Percentiles rank a stretch among this genome's conserved stretches.
These are phyloP conservation scores for Drosophila pallidifrons DNA, from an alignment of 1,140 invertebrate genomes.

Conservation along the genomic window DNA sequence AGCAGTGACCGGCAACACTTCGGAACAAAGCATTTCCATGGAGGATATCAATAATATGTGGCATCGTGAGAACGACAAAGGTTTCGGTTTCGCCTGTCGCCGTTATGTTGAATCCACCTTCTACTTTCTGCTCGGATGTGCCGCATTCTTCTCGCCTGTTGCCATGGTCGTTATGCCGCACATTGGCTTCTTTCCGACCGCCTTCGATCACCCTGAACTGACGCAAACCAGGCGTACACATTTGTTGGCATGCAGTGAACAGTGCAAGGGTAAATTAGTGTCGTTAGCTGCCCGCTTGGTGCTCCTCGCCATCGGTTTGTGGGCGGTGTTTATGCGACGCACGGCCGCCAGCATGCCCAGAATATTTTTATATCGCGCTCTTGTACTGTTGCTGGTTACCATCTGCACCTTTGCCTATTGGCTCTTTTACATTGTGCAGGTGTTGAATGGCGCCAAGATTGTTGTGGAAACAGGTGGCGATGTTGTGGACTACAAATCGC, in stretches of 20 bases:
- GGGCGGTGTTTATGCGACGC: constrained; percentile 93
- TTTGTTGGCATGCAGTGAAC: constrained; percentile 90
- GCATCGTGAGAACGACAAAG: constrained; percentile 90
- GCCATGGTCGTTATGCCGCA: constrained; percentile 97
- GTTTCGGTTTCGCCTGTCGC: constrained; percentile 90
- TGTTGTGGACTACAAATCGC: constrained; percentile 91
- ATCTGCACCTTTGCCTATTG: constrained; percentile 98
- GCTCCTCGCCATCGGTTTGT: constrained; percentile 95
- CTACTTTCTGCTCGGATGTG: constrained; percentile 90
- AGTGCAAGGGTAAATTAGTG: constrained; percentile 93
- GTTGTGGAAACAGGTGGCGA: constrained; percentile 90
- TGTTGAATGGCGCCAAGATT: constrained; percentile 91
- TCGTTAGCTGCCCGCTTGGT: constrained; percentile 96
- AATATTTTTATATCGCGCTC: constrained; percentile 95
- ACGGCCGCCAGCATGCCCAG: constrained; percentile 95
- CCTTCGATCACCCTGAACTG: constrained; percentile 84
- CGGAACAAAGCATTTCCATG: constrained; percentile 96
- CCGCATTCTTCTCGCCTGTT: constrained; percentile 96
- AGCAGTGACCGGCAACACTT: constrained; percentile 98
- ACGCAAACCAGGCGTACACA: constrained; percentile 87
- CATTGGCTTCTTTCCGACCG: constrained; percentile 91
- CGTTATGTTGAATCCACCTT: constrained; percentile 92
- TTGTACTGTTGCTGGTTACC: constrained; percentile 95
- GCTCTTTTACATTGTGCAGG: constrained; percentile 98
- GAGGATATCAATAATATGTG: constrained; percentile 93